phyloP scores from a whole-genome alignment of 2,888 invertebrate genomes.

The Phalangium opilio region DNA sequence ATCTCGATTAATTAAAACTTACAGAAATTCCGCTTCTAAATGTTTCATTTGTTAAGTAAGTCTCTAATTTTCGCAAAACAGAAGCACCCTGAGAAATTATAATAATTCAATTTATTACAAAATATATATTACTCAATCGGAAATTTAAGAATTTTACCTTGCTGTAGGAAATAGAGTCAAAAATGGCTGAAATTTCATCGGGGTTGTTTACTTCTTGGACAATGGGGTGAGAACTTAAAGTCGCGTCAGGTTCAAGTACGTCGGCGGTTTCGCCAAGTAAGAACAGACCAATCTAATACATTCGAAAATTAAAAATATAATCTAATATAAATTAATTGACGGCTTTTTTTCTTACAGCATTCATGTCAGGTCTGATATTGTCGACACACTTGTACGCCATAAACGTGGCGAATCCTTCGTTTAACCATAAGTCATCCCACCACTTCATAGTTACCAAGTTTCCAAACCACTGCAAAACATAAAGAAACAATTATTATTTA shows the following conservation, averaged over 20 bases:
- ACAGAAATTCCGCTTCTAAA: slow-evolving; percentile 42
- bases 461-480: slow-evolving; percentile 36
- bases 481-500: neutral
- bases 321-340: no score
- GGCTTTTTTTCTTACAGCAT: no score
- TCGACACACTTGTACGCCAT: no score
- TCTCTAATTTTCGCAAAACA: slow-evolving; percentile 72
- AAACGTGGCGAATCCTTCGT: slow-evolving; percentile 39
- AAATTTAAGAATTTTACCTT: no score
- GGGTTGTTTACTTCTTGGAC: slow-evolving; percentile 24
- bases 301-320: no score
- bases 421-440: slow-evolving; percentile 39
- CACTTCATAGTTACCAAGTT: slow-evolving; percentile 40
- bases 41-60: slow-evolving; percentile 51
- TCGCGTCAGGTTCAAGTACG: slow-evolving; percentile 20
- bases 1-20: slow-evolving; percentile 12
- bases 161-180: slow-evolving; percentile 29
- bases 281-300: no score
- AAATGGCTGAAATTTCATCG: slow-evolving; percentile 24
- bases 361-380: no score
- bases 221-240: slow-evolving; percentile 26
- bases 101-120: no score
- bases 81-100: slow-evolving; percentile 62
- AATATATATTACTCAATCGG: no score
- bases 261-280: neutral